A percentile compares a stretch with the other conserved stretches of the same genome.
These are phyloP conservation scores for Caenorhabditis wallacei DNA, from an alignment of 2,888 invertebrate species.

Conservation along the genomic window DNA sequence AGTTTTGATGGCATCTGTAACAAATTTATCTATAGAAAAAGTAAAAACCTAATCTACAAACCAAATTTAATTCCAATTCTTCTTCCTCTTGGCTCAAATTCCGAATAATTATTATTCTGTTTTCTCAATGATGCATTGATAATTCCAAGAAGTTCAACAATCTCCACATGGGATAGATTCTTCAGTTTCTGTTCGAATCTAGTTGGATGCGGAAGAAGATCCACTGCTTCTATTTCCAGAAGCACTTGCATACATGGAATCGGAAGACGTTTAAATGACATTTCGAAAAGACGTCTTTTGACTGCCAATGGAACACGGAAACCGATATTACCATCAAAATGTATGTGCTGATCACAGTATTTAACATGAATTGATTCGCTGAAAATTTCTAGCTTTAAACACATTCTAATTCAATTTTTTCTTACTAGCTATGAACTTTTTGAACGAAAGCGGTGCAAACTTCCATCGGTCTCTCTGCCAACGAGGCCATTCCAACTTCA, in stretches of 20 bases:
- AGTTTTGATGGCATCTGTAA: slow-evolving; percentile 14
- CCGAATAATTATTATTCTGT: background rate
- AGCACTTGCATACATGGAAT: slow-evolving; percentile 50
- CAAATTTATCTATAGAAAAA: background rate
- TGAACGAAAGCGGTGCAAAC: slow-evolving; percentile 50
- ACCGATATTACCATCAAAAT: slow-evolving; percentile 48
- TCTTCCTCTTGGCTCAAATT: slow-evolving; percentile 4
- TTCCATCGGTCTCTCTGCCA: slow-evolving; percentile 43
- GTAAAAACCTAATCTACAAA: background rate
- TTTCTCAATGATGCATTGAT: slow-evolving; percentile 26
- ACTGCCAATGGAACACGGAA: slow-evolving; percentile 54
- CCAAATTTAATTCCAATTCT: slow-evolving; percentile 36
- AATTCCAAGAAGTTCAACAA: slow-evolving; percentile 30
- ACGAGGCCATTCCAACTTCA: slow-evolving; percentile 22
- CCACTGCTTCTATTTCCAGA: slow-evolving; percentile 10
- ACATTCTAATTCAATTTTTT: background rate
- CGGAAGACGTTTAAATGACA: slow-evolving; percentile 59
- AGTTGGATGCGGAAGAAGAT: slow-evolving; percentile 28
- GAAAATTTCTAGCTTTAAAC: no score
- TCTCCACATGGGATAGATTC: slow-evolving; percentile 34
- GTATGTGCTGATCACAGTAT: slow-evolving; percentile 58
- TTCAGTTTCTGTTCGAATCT: slow-evolving; percentile 43
- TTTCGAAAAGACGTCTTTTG: slow-evolving; percentile 55
- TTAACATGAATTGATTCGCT: slow-evolving; percentile 52
- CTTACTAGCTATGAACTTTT: slow-evolving; percentile 51